Evolutionary conservation across 2,797 vertebrate species (phyloP).

Genomic region (Melanogrammus aeglefinus): DNA sequence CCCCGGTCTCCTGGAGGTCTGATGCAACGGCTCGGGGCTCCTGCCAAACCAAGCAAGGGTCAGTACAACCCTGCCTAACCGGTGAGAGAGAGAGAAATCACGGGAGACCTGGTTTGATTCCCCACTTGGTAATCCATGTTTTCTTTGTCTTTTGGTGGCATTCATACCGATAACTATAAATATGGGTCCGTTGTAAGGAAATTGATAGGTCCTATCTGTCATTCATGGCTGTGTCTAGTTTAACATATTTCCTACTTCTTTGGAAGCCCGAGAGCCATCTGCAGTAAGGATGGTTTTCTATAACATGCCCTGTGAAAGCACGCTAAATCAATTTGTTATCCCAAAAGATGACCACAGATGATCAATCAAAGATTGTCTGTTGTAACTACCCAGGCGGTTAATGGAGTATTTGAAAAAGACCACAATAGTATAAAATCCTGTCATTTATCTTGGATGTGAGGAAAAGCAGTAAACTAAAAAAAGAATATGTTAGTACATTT

Average conservation of each 20-base stretch:
- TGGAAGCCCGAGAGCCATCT: not conserved
- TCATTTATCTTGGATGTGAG: not conserved
- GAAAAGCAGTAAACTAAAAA: not conserved
- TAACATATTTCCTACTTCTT: not conserved
- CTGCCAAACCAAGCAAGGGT: not conserved
- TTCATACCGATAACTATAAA: not conserved
- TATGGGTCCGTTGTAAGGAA: not conserved
- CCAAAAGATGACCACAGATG: not conserved
- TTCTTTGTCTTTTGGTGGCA: not conserved
- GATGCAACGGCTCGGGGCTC: not conserved
- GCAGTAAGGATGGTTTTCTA: not conserved
- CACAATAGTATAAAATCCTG: not conserved
- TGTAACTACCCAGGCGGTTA: not conserved
- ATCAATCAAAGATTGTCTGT: not conserved
- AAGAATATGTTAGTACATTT: not conserved
- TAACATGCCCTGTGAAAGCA: not conserved
- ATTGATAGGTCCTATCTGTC: not conserved
- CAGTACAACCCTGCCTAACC: not conserved
- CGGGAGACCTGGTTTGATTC: not conserved
- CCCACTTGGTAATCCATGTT: not conserved
- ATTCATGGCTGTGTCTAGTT: not conserved
- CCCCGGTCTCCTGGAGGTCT: not conserved
- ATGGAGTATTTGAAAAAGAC: not conserved
- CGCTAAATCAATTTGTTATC: not conserved
- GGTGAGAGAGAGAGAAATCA: not conserved